Conservation (phyloP, 2,113 vertebrate genomes). For the Verasper variegatus region DNA sequence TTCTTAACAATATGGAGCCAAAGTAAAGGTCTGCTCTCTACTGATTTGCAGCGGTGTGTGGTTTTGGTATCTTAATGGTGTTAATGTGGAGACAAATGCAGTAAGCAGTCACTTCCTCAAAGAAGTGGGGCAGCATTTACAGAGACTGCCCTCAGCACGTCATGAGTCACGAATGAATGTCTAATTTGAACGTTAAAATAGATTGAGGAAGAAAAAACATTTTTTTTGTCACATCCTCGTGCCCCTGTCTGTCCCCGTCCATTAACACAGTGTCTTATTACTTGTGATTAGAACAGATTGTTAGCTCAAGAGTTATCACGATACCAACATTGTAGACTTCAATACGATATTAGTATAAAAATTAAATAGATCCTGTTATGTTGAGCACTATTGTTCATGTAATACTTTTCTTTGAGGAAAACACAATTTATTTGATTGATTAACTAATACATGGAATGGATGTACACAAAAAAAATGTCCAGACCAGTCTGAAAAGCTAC, state of each 20-base stretch:
- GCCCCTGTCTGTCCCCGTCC: neutral
- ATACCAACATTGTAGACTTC: no score
- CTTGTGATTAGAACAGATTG: neutral
- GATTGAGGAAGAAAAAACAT: conserved; percentile 41
- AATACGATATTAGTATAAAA: no score
- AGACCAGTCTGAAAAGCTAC: no score
- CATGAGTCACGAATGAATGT: conserved; percentile 51
- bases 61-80: neutral
- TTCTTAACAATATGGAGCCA: no score
- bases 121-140: conserved; percentile 33
- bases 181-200: conserved; percentile 21
- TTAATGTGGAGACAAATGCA: neutral
- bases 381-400: no score
- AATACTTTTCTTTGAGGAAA: no score
- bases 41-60: no score
- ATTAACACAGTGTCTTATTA: neutral
- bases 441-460: no score
- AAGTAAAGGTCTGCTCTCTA: no score
- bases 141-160: conserved; percentile 2
- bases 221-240: neutral
- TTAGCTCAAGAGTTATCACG: neutral
- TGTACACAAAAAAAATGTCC: no score
- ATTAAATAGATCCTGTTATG: no score
- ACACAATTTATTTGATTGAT: no score
- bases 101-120: conserved; percentile 12